Evolutionary conservation across 2,113 vertebrate species (phyloP), one percentile per base, ranked within the genome.

Genomic region (Halcyon senegalensis): DNA sequence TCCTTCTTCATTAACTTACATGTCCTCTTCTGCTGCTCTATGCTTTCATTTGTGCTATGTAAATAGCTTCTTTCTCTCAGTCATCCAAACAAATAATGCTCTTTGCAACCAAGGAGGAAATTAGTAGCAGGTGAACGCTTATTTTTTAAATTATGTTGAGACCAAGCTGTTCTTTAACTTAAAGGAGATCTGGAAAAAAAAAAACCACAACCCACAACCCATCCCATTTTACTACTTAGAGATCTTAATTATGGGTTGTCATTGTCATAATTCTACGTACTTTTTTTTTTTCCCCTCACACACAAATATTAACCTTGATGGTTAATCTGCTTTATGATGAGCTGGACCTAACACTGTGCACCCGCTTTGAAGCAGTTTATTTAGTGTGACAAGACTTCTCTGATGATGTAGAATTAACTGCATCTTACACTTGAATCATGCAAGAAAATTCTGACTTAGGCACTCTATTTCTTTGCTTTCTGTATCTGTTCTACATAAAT

Each of bases 1-100:
- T 96, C 96, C 94, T 96, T 97, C 96, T 96, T 96, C 94, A 97
- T 96, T 96, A 97, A 96, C 94, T 96, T 97, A 96, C 93, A 97
- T 96, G 96, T 97, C 94, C 96, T 96, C 94, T 96, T 96, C 92
- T 96, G 93, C 94, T 90, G 85, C 90, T 96, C 92, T 94, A 51
- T 59, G 93, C 92, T 97, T 97, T 95, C 92, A 95, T 97, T 89
- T 96, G 90, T 92, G 90, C 94, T 96, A 95, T 92, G 93, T 96
- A 96, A 97, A 97, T 96, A 94, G 93, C 93, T 94, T 95, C 87
- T 91, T 94, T 94, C 90, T 93, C 93, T 96, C 94, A 95, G 67
- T 81, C 91, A 96, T 95, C 92, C 84, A 97, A 97, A 95, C 78
- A 96, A 96, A 95, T 92, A 95, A 96, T 44, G 72, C 75, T 93